These are phyloP conservation scores for Drosophila mauritiana DNA, from an alignment of 1,140 invertebrate species.

Conservation along the genomic window DNA sequence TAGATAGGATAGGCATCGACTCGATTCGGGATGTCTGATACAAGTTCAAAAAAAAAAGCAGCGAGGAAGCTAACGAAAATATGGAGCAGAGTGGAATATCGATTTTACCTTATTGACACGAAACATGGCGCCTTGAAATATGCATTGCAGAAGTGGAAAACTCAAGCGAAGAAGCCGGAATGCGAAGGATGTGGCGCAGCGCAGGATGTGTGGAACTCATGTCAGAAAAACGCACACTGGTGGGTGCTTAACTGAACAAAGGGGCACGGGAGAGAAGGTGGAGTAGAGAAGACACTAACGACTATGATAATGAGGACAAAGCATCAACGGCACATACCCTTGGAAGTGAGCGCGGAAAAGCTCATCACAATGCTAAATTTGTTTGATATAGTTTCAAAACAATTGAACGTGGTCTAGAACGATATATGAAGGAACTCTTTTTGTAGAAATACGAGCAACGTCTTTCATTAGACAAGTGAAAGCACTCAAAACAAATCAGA, in stretches of 20 bases:
- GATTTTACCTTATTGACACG: slow-evolving; percentile 78
- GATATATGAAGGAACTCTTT: neutral
- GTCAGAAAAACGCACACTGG: slow-evolving; percentile 70
- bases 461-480: no score
- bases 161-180: slow-evolving; percentile 17
- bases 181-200: neutral
- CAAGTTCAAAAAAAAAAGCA: slow-evolving; percentile 31
- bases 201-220: slow-evolving; percentile 31
- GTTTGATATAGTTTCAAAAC: no score
- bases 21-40: slow-evolving; percentile 11
- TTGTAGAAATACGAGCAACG: no score
- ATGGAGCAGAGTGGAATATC: slow-evolving; percentile 44
- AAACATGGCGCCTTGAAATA: slow-evolving; percentile 80
- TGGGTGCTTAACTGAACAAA: slow-evolving; percentile 32
- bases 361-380: no score
- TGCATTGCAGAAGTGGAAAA: slow-evolving; percentile 71
- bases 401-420: neutral
- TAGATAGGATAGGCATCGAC: neutral
- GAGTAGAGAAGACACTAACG: slow-evolving; percentile 54
- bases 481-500: no score
- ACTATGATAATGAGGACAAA: slow-evolving; percentile 76
- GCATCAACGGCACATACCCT: slow-evolving; percentile 25
- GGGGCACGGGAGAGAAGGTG: neutral
- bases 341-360: no score
- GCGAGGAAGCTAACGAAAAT: slow-evolving; percentile 6